These are phyloP conservation scores for Syrista parreyssii DNA, from an alignment of 2,888 invertebrate genomes.

Conservation along the genomic window DNA sequence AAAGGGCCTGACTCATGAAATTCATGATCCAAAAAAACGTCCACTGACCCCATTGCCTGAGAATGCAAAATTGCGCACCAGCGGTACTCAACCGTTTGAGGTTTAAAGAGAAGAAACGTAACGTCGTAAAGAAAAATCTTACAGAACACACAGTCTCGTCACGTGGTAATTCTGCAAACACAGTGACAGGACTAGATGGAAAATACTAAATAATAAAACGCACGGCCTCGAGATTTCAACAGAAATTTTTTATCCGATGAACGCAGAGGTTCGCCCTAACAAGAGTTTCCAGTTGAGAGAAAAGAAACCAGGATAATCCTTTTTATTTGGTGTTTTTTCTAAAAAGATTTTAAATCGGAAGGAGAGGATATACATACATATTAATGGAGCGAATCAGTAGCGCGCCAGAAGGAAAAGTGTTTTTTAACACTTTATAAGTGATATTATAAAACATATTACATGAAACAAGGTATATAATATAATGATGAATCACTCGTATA, in stretches of 20 bases:
- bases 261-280: neutral
- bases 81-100: slow-evolving; percentile 35
- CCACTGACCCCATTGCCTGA: slow-evolving; percentile 10
- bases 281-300: neutral
- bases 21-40: slow-evolving; percentile 44
- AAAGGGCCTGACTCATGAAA: slow-evolving; percentile 58
- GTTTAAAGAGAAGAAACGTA: slow-evolving; percentile 31
- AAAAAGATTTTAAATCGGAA: neutral
- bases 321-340: neutral
- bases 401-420: neutral
- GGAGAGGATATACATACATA: neutral
- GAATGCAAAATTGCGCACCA: slow-evolving; percentile 18
- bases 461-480: neutral
- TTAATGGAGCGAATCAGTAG: neutral
- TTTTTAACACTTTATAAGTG: neutral
- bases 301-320: neutral
- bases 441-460: neutral
- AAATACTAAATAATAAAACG: neutral
- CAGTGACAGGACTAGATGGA: neutral
- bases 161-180: neutral
- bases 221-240: neutral
- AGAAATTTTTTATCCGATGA: neutral
- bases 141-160: neutral
- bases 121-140: neutral
- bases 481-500: neutral